Conservation (phyloP, 1,140 invertebrate genomes). For the Andrena cerasifolii region DNA sequence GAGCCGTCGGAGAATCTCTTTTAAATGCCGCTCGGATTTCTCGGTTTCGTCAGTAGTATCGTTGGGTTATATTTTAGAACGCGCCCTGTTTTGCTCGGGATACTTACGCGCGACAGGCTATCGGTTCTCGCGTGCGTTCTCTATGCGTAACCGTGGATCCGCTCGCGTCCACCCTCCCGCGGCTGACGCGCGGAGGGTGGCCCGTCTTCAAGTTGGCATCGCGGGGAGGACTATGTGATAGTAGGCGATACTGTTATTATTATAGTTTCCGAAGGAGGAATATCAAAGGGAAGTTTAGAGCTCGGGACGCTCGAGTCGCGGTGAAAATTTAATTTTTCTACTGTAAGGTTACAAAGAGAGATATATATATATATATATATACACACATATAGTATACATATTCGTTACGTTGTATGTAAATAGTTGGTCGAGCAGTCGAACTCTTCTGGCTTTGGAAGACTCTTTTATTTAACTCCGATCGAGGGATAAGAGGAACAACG, state of each 20-base stretch:
- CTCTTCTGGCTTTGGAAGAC: conserved; percentile 3
- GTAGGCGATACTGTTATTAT: conserved; percentile 38
- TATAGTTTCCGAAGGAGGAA: conserved; percentile 19
- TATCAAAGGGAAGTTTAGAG: neutral
- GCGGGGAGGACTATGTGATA: conserved; percentile 47
- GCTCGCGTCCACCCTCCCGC: neutral
- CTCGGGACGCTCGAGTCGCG: conserved; percentile 53
- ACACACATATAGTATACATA: conserved; percentile 15
- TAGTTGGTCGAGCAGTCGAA: conserved; percentile 15
- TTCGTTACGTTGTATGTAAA: conserved; percentile 29
- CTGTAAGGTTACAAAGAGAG: conserved; percentile 46
- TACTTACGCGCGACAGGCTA: conserved; percentile 15
- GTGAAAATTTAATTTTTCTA: conserved; percentile 65
- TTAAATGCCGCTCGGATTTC: neutral
- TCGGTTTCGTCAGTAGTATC: conserved; percentile 17
- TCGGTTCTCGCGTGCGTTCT: conserved; percentile 20
- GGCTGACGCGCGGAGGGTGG: neutral
- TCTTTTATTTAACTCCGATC: conserved; percentile 17
- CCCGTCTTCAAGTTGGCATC: neutral
- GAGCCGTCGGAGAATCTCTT: conserved; percentile 43
- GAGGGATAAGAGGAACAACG: neutral
- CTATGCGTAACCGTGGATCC: neutral
- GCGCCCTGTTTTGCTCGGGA: neutral
- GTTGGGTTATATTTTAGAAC: conserved; percentile 1
- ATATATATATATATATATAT: conserved; percentile 35